Evolutionary conservation across 2,113 vertebrate genomes (phyloP).

Genomic region (Spilogale gracilis): DNA sequence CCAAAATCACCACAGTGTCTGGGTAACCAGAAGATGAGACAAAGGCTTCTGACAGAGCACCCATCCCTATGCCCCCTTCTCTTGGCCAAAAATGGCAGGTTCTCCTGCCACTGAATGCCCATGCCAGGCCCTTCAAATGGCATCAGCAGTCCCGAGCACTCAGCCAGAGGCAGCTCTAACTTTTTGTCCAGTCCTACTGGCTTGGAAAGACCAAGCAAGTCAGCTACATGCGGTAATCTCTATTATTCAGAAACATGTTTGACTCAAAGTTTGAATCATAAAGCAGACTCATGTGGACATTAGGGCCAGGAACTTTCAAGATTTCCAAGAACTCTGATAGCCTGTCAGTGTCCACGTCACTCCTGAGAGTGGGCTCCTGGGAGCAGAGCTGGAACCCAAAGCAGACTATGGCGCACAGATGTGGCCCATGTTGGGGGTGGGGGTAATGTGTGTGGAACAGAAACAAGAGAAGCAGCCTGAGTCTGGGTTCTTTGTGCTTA

Average conservation of each 20-base stretch:
- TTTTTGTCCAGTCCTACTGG: neutral
- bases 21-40: neutral
- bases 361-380: neutral
- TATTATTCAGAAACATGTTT: constrained; percentile 5
- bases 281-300: neutral
- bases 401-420: neutral
- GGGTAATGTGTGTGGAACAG: neutral
- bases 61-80: neutral
- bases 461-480: neutral
- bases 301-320: neutral
- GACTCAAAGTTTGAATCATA: neutral
- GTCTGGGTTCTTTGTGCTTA: neutral
- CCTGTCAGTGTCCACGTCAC: neutral
- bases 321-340: neutral
- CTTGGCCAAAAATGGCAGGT: neutral
- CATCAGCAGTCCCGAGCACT: neutral
- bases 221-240: neutral
- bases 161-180: neutral
- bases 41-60: neutral
- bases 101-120: neutral
- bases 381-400: neutral
- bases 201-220: constrained; percentile 23
- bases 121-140: neutral
- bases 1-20: neutral
- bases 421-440: accelerated